phyloP scores from a whole-genome alignment of 2,888 invertebrate species.

The Oscheius onirici region DNA sequence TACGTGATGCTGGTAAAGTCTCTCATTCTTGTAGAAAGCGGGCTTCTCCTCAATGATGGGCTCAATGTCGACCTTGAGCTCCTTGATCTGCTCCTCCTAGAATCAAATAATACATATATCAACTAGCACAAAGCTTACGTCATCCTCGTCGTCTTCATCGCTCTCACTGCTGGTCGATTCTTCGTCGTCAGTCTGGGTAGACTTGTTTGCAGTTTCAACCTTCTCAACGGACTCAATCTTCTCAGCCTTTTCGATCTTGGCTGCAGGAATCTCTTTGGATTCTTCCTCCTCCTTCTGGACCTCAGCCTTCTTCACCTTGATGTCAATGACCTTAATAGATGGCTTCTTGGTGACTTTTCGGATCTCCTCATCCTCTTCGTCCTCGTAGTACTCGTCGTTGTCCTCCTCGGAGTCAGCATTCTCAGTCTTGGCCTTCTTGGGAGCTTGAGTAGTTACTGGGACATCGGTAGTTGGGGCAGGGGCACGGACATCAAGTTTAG shows the following conservation, averaged over 20 bases:
- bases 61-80: constrained; percentile 63
- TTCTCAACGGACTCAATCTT: constrained; percentile 45
- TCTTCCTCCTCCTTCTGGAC: constrained; percentile 32
- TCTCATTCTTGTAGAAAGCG: constrained; percentile 60
- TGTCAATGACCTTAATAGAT: constrained; percentile 42
- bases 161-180: constrained; percentile 44
- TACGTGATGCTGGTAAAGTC: constrained; percentile 49
- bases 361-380: constrained; percentile 61
- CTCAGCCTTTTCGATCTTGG: constrained; percentile 34
- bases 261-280: constrained; percentile 6
- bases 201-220: constrained; percentile 42
- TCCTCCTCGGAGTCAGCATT: constrained; percentile 56
- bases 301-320: constrained; percentile 38
- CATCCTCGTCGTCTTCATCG: constrained; percentile 60
- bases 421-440: background rate
- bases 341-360: constrained; percentile 48
- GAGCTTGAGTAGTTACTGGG: background rate
- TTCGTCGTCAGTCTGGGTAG: constrained; percentile 51
- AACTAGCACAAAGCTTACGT: constrained; percentile 16
- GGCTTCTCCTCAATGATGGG: constrained; percentile 66
- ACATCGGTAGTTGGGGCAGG: constrained; percentile 40
- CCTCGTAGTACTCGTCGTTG: constrained; percentile 61
- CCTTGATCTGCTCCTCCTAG: constrained; percentile 48
- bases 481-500: constrained; percentile 49
- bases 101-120: constrained; percentile 13